Evolutionary conservation across 2,797 vertebrate species (phyloP).

Genomic region (Oreochromis grahami): DNA sequence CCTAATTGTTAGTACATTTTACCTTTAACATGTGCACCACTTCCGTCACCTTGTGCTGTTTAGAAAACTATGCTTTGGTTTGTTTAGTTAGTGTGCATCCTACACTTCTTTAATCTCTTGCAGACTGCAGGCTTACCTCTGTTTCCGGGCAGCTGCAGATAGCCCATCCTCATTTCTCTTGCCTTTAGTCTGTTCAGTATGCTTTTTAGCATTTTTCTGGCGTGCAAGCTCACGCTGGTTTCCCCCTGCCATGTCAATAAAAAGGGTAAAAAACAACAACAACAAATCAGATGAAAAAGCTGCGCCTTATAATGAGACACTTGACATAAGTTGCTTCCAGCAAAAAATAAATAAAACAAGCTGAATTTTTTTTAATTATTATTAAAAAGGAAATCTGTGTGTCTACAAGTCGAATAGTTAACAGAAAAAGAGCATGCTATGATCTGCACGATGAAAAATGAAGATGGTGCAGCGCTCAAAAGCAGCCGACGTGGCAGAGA

Average conservation of each 20-base stretch:
- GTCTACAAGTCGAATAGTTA: background rate
- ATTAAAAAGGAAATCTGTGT: too few relatives aligned
- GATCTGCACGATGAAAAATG: background rate
- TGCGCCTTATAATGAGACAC: background rate
- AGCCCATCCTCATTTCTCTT: constrained; percentile 87
- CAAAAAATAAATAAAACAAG: background rate
- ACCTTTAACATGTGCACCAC: background rate
- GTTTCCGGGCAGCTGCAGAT: constrained; percentile 89
- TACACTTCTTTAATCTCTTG: background rate
- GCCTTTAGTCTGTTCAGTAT: constrained; percentile 75
- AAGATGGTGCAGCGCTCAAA: background rate
- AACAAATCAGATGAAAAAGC: background rate
- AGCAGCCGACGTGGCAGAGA: constrained; percentile 66
- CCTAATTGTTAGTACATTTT: background rate
- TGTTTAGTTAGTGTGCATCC: background rate
- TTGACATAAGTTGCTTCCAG: background rate
- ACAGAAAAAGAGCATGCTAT: background rate
- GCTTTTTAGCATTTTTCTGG: constrained; percentile 88
- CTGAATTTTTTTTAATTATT: too few relatives aligned
- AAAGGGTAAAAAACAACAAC: background rate
- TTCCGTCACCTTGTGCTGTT: background rate
- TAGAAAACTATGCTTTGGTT: background rate
- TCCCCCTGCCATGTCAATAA: constrained; percentile 77
- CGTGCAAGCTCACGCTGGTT: constrained; percentile 94
- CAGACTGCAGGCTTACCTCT: constrained; percentile 73